phyloP scores from a whole-genome alignment of 2,113 vertebrate species.

The Pseudonaja textilis region DNA sequence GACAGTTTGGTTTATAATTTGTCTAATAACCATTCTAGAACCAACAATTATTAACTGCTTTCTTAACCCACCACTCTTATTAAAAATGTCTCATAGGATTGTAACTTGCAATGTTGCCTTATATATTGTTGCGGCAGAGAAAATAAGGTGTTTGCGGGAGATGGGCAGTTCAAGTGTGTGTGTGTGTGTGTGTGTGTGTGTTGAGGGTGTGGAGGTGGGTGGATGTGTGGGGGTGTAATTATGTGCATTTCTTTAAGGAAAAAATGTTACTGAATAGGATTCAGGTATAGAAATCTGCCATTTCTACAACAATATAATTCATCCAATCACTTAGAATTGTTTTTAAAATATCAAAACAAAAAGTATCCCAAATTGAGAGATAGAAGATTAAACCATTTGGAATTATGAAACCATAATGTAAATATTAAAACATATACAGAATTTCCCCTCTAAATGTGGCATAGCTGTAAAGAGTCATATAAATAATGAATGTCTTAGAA shows the following conservation, averaged over 20 bases:
- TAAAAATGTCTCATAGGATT: neutral
- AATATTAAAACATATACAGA: slow-evolving; percentile 45
- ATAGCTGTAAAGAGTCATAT: slow-evolving; percentile 54
- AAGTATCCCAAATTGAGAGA: neutral
- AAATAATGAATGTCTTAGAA: slow-evolving; percentile 57
- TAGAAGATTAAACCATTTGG: neutral
- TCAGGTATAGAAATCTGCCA: neutral
- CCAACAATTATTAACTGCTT: neutral
- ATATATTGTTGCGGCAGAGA: neutral
- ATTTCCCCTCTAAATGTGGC: slow-evolving; percentile 55
- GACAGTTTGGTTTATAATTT: neutral
- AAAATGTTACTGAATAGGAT: neutral
- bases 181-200: neutral
- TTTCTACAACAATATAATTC: neutral
- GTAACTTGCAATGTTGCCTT: neutral
- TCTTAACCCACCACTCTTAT: neutral
- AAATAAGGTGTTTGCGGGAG: neutral
- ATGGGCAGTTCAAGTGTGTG: neutral
- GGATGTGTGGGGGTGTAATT: neutral
- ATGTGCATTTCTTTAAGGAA: neutral
- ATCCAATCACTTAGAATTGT: neutral
- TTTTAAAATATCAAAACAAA: slow-evolving; percentile 10
- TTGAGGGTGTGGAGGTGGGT: too few species aligned
- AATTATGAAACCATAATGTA: slow-evolving; percentile 49
- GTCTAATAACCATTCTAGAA: neutral